Evolutionary conservation across 2,888 invertebrate genomes (phyloP).

Genomic region (Vanessa cardui): DNA sequence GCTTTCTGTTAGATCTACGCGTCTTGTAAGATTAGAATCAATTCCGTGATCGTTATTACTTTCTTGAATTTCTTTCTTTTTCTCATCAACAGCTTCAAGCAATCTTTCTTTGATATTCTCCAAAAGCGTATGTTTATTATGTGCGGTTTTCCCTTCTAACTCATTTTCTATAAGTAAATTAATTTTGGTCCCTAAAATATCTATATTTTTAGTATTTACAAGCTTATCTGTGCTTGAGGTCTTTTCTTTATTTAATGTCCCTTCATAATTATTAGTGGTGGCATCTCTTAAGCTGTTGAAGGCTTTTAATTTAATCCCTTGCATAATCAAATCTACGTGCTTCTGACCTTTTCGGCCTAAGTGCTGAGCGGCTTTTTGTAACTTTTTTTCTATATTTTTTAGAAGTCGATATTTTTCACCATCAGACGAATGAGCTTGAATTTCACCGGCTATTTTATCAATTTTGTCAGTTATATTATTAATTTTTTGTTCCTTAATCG

Average conservation of each 20-base stretch:
- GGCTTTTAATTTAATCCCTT: conserved; percentile 53
- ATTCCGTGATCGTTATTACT: conserved; percentile 1
- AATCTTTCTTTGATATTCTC: conserved; percentile 40
- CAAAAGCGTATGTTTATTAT: conserved; percentile 38
- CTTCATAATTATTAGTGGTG: conserved; percentile 14
- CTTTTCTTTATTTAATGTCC: not conserved
- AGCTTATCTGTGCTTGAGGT: not conserved
- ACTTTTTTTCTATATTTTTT: conserved; percentile 49
- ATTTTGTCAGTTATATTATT: conserved; percentile 32
- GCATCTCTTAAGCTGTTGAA: conserved; percentile 25
- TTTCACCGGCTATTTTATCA: conserved; percentile 33
- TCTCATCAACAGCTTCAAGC: conserved; percentile 46
- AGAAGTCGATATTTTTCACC: conserved; percentile 31
- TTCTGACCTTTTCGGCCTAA: conserved; percentile 50
- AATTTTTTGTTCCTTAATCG: conserved; percentile 10
- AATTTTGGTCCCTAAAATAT: conserved; percentile 50
- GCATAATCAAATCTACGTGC: conserved; percentile 60
- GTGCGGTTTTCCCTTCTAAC: conserved; percentile 44
- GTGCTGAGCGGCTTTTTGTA: conserved; percentile 48
- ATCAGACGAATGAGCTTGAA: conserved; percentile 24
- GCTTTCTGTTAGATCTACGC: not conserved
- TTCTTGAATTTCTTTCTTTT: conserved; percentile 14
- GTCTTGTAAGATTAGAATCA: conserved; percentile 4
- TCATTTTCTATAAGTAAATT: conserved; percentile 47
- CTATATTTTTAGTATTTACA: conserved; percentile 29